A percentile compares a stretch with the other conserved stretches of the same genome.
Evolutionary conservation across 2,888 invertebrate species (phyloP).

Genomic region (Plutella xylostella): DNA sequence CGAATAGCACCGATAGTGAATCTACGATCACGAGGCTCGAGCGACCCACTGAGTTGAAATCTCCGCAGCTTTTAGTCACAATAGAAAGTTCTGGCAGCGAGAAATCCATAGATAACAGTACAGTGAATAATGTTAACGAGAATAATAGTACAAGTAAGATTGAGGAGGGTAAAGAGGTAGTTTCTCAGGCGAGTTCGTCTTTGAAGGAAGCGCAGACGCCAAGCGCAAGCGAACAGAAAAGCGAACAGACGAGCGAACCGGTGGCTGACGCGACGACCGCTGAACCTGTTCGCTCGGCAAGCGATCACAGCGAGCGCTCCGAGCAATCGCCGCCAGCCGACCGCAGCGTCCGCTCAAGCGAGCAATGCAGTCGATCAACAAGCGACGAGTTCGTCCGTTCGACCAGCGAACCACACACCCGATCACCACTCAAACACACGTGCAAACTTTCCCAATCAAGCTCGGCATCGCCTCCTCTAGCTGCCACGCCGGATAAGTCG

Average conservation of each 20-base stretch:
- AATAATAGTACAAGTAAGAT: background rate
- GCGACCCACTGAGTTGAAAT: conserved; percentile 22
- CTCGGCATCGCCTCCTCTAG: conserved; percentile 41
- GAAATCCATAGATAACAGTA: conserved; percentile 17
- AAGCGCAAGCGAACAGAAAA: no score
- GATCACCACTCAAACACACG: no score
- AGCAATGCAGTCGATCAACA: no score
- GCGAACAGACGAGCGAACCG: no score
- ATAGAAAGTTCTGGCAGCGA: conserved; percentile 29
- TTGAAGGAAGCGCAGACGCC: no score
- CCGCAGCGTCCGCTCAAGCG: no score
- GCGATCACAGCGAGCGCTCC: no score
- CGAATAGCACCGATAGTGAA: conserved; percentile 4
- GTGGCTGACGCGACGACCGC: no score
- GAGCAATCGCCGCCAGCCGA: no score
- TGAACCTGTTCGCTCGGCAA: no score
- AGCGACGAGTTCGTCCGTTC: no score
- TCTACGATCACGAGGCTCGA: conserved; percentile 12
- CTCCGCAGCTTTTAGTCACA: conserved; percentile 25
- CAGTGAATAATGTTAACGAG: background rate
- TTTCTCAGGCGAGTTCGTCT: background rate
- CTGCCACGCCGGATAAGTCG: conserved; percentile 29
- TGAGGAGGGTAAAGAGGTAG: background rate
- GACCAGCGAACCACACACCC: conserved; percentile 19
- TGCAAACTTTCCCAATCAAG: no score